Conservation (phyloP, 2,797 vertebrate genomes). For the Perodicticus potto region DNA sequence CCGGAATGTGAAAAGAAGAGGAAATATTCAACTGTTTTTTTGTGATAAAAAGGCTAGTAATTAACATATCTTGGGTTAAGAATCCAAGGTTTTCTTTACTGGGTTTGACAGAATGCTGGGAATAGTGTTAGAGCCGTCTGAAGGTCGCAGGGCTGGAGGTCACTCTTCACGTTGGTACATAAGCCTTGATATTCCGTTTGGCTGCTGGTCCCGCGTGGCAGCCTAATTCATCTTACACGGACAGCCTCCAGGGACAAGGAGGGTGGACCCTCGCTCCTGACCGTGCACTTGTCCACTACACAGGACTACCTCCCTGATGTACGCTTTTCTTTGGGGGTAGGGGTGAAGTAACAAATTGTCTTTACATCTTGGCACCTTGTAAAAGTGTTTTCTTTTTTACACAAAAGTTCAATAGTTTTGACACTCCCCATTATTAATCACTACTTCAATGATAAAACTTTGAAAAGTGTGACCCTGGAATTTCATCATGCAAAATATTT, state of each 20-base stretch:
- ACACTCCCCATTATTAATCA: constrained; percentile 95
- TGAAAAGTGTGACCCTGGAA: constrained; percentile 93
- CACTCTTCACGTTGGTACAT: constrained; percentile 67
- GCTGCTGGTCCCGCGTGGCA: constrained; percentile 82
- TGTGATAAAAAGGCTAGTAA: constrained; percentile 83
- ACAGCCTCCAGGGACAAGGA: constrained; percentile 86
- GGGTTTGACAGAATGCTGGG: constrained; percentile 70
- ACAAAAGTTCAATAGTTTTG: constrained; percentile 95
- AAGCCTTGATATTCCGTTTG: constrained; percentile 82
- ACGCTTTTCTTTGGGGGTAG: constrained; percentile 87
- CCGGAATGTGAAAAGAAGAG: constrained; percentile 83
- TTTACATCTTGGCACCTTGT: constrained; percentile 99
- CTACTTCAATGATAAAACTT: constrained; percentile 93
- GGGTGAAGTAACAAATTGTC: constrained; percentile 92
- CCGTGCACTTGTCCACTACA: constrained; percentile 88
- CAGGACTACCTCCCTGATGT: constrained; percentile 88
- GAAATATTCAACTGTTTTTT: constrained; percentile 76
- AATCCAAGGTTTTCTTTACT: constrained; percentile 59
- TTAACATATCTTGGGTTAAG: constrained; percentile 75
- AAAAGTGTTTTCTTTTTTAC: constrained; percentile 92
- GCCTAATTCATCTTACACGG: constrained; percentile 80
- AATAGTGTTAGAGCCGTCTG: constrained; percentile 64
- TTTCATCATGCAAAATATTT: constrained; percentile 96
- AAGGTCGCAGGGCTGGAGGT: constrained; percentile 42
- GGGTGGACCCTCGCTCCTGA: constrained; percentile 88